Percentiles rank a stretch among this genome's conserved stretches.
These are phyloP conservation scores for Mormyrus proboscirostris DNA, from an alignment of 2,797 vertebrate species.

Conservation along the genomic window DNA sequence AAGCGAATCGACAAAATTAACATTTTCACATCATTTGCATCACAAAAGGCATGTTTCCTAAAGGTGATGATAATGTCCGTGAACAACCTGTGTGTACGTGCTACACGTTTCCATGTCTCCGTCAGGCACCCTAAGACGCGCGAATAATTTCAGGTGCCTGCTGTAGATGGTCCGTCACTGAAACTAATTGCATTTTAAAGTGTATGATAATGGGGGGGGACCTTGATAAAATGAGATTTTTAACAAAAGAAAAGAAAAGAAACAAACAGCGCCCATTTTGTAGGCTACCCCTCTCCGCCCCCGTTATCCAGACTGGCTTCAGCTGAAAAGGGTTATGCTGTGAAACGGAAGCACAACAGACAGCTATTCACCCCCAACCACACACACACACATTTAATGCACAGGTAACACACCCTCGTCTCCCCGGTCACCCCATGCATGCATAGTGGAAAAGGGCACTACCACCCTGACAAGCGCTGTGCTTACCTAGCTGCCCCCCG, in stretches of 20 bases:
- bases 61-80: neutral
- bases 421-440: neutral
- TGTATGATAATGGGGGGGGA: neutral
- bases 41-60: neutral
- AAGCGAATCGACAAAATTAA: neutral
- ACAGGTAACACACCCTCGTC: neutral
- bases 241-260: neutral
- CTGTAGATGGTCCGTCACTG: neutral
- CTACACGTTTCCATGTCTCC: neutral
- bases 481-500: constrained; percentile 77
- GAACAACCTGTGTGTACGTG: neutral
- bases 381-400: neutral
- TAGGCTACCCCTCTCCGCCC: neutral
- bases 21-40: neutral
- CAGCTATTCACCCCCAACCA: neutral
- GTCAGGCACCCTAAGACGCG: neutral
- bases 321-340: constrained; percentile 55
- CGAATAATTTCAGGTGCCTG: neutral
- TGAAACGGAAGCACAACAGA: neutral
- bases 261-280: constrained; percentile 26
- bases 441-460: neutral
- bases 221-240: neutral
- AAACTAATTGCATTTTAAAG: neutral
- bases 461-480: neutral
- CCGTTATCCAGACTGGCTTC: constrained; percentile 22